Conservation (phyloP, 1,140 invertebrate genomes). For the Zaprionus gabonicus region DNA sequence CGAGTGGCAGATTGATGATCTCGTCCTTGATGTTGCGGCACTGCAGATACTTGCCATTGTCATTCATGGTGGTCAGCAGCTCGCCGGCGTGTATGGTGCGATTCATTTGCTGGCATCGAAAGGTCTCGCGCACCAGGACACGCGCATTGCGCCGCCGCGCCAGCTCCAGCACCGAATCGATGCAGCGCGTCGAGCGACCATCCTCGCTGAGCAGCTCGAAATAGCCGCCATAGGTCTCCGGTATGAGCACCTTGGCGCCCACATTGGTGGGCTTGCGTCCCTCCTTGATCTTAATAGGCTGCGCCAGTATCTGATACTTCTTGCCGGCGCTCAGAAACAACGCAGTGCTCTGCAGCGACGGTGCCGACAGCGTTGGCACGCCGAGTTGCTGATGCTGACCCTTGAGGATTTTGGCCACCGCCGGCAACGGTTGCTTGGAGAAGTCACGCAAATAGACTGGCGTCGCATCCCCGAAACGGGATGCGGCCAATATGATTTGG, state of each 20-base stretch:
- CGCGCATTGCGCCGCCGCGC: slow-evolving; percentile 87
- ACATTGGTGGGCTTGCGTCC: slow-evolving; percentile 89
- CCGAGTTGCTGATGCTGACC: slow-evolving; percentile 95
- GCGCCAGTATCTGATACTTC: slow-evolving; percentile 93
- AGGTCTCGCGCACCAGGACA: slow-evolving; percentile 92
- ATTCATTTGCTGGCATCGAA: slow-evolving; percentile 85
- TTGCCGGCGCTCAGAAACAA: slow-evolving; percentile 93
- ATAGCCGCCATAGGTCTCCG: slow-evolving; percentile 95
- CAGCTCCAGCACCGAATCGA: slow-evolving; percentile 94
- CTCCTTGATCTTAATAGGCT: slow-evolving; percentile 96
- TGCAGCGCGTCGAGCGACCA: slow-evolving; percentile 93
- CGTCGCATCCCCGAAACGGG: slow-evolving; percentile 90
- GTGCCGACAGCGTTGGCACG: slow-evolving; percentile 92
- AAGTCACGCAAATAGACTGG: slow-evolving; percentile 85
- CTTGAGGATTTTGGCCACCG: slow-evolving; percentile 95
- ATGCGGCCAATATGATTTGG: slow-evolving; percentile 92
- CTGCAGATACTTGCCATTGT: slow-evolving; percentile 91
- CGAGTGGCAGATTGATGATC: slow-evolving; percentile 92
- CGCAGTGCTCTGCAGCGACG: slow-evolving; percentile 92
- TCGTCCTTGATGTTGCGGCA: slow-evolving; percentile 94
- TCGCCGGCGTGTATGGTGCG: slow-evolving; percentile 93
- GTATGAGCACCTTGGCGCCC: slow-evolving; percentile 93
- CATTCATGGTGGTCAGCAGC: slow-evolving; percentile 88
- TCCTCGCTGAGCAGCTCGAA: slow-evolving; percentile 97
- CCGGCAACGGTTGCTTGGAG: slow-evolving; percentile 91